Evolutionary conservation across 2,797 vertebrate genomes (phyloP), one percentile per base, ranked within the genome.

Genomic region (Muscicapa comitata): DNA sequence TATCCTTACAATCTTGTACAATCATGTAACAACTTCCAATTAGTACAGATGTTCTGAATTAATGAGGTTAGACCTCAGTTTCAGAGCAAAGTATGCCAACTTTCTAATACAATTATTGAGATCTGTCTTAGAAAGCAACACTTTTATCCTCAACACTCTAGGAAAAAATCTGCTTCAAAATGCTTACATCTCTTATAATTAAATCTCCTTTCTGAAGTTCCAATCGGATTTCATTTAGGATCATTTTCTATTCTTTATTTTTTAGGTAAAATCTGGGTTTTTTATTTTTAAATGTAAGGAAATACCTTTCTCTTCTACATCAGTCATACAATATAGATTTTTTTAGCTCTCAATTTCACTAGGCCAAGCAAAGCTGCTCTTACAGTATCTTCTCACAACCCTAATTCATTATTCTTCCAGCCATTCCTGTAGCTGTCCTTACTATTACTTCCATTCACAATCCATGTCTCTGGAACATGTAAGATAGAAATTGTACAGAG

Each of bases 391-490:
- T 58, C 63, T 86, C 90, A 71, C 24, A 55, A 19, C 3, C 33
- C 24, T 17, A n/a, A 80, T 45, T 74, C 28, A 77, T 71, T 37
- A 59, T 45, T 54, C 28, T 74, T 53, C 40, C 45, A 45, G 31
- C 8, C 23, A 33, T 63, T 74, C 40, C 53, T 58, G 17, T 20
- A 80, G 65, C 21, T 83, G n/a, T 71, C 65, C 19, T 73, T 35
- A 67, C 25, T 37, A 48, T 24, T 26, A 26, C 11, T 53, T 53
- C 57, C 25, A 59, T 15, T 35, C 37, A 66, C 48, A 87, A 9
- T 38, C 37, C 23, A 6, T 0, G 2, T 40, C 33, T 73, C 71
- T 45, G 38, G 33, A 61, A 54, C 15, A 42, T 0, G 18, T 0
- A 10, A 83, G 48, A 29, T 2, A 40, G 4, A 51, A 82, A 13